Percentiles rank a stretch among this genome's conserved stretches.
phyloP scores from a whole-genome alignment of 2,888 invertebrate genomes.

The Thera britannica region DNA sequence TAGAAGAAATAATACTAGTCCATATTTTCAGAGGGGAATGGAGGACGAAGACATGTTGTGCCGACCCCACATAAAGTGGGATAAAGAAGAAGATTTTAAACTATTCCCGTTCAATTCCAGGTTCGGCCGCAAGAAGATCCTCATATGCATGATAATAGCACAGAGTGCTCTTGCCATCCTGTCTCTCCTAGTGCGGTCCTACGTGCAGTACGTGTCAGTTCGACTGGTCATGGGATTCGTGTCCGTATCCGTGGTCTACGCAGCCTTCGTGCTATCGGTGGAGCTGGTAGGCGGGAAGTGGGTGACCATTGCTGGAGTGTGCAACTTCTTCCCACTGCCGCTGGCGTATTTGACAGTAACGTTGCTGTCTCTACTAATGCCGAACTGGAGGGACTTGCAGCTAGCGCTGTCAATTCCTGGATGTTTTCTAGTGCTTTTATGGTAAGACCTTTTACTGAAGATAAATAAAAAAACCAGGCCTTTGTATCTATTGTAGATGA shows the following conservation, averaged over 20 bases:
- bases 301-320: constrained; percentile 92
- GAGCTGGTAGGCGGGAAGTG: constrained; percentile 92
- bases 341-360: constrained; percentile 90
- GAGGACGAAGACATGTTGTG: too few species aligned
- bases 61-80: too few species aligned
- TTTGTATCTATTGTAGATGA: too few species aligned
- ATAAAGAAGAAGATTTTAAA: too few species aligned
- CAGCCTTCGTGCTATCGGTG: constrained; percentile 91
- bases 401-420: constrained; percentile 90
- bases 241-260: constrained; percentile 92
- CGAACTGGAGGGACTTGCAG: constrained; percentile 90
- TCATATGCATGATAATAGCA: constrained; percentile 88
- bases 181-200: constrained; percentile 89
- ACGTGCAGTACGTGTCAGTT: constrained; percentile 88
- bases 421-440: constrained; percentile 86
- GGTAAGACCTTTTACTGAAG: constrained; percentile 76
- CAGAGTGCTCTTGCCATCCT: constrained; percentile 88
- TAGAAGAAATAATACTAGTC: too few species aligned
- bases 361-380: constrained; percentile 88
- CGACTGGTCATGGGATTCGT: constrained; percentile 90
- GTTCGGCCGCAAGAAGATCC: constrained; percentile 90
- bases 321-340: constrained; percentile 92
- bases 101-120: constrained; percentile 57
- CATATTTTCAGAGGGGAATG: too few species aligned
- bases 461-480: too few species aligned